Conservation (phyloP, 2,888 invertebrate species). For the Caprella mutica region DNA sequence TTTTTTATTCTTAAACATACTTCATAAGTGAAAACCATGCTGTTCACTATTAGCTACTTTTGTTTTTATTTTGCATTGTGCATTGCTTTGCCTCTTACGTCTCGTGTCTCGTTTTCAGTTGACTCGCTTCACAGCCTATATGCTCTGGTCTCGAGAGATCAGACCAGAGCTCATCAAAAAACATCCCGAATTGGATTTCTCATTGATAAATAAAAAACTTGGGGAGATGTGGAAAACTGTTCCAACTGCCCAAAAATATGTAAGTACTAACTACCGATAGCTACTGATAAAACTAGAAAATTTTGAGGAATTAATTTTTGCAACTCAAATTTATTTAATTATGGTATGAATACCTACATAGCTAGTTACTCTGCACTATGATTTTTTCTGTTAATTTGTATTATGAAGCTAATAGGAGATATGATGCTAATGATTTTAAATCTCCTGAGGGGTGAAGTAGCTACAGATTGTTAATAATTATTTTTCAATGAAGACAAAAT, state of each 20-base stretch:
- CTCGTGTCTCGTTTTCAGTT: conserved; percentile 43
- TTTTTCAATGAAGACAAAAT: too few species aligned
- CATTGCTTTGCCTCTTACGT: neutral
- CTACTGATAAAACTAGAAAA: too few species aligned
- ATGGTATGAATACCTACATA: too few species aligned
- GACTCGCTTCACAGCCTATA: conserved; percentile 73
- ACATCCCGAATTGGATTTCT: conserved; percentile 67
- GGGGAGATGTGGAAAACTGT: conserved; percentile 83
- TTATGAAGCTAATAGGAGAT: too few species aligned
- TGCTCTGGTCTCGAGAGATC: conserved; percentile 78
- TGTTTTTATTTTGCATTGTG: neutral
- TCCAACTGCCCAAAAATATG: conserved; percentile 47
- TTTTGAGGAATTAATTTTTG: too few species aligned
- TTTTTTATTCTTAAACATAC: too few species aligned
- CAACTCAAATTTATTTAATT: too few species aligned
- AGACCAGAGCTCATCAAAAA: conserved; percentile 59
- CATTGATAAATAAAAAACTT: conserved; percentile 66
- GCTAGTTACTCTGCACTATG: too few species aligned
- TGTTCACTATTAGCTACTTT: neutral
- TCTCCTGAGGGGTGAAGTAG: too few species aligned
- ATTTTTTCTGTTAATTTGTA: too few species aligned
- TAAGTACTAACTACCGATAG: conserved; percentile 39
- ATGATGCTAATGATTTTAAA: too few species aligned
- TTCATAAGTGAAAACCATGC: neutral
- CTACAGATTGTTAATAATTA: too few species aligned